Base-by-base conservation (phyloP, 1,140 invertebrate species). In the Copidosoma floridanum region DNA sequence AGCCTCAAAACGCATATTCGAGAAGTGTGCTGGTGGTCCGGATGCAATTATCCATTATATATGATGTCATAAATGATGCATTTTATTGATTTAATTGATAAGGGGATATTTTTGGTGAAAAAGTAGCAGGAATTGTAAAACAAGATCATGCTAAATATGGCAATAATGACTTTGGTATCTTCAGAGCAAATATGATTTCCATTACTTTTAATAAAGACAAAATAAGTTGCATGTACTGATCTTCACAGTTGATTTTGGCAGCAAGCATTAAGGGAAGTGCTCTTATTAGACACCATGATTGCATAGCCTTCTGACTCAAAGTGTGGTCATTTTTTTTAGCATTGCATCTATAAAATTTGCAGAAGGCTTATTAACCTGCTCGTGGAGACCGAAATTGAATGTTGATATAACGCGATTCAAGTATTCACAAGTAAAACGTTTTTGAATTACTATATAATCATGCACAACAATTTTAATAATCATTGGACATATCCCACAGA, bases 401-500 rank as follows among this genome's bases (percentile, higher is more conserved):
- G 14, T n/a, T 5, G 10, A 26, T 26, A 47, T 47, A 2, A 12
- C 24, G 3, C 11, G 7, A 47, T 47, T 47, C 16, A 47, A 47
- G 14, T 12, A 47, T 2, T n/a, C n/a, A 2, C 4, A 26, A 26
- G 7, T 11, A n/a, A 47, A 27, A 14, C 16, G 2, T 47, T 47
- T 47, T 6, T 47, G 2, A 11, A 20, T 27, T 3, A 47, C 20
- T 14, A 61, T 41, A 57, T 57, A 57, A n/a, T 64, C 10, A 11
- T 58, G 52, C 11, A 68, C 37, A 8, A 66, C 43, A 41, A 66
- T 51, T 51, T 65, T 64, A n/a, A 64, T 29, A 11, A 61, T 50
- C 57, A 66, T 61, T 6, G 58, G 64, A 56, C 62, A 60, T 50
- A 68, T 59, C 18, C 68, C 67, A 10, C 63, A 65, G 7, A 69